Base-by-base conservation (phyloP, 2,888 invertebrate genomes). In the Lepetodrilus schrolli region DNA sequence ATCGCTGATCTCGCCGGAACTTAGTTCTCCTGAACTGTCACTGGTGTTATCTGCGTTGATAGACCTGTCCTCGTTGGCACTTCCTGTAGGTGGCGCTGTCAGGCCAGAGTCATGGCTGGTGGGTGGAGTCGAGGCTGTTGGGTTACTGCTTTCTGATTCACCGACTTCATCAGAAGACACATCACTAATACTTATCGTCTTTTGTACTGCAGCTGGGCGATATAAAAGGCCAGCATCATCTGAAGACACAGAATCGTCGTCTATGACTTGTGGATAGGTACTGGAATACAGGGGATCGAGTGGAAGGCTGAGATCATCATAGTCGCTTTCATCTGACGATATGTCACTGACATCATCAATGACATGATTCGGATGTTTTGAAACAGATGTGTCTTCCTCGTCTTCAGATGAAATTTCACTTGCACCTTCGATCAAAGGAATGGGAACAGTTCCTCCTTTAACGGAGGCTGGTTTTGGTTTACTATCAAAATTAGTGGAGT, bases 361-460 rank as follows among this genome's bases (percentile, higher is more conserved):
- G n/a, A 58, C 58, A 26, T 58, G 26, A 17, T 17, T 48, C 21
- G 58, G 17, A 58, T 58, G 13, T 17, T 10, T 58, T 30, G 26
- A 34, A 4, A 58, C 58, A 58, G 34, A 17, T 1, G 26, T 17
- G 1, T 58, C 58, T 13, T 58, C 58, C 17, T 58, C 58, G 7
- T n/a, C n/a, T n/a, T 58, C 58, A 17, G 58, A 58, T 4, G 58
- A 58, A 17, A 58, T 58, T 30, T 58, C 58, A 58, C 58, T 58
- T 30, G 30, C 58, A 58, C 58, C 58, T 21, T 58, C 58, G 5
- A 72, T 17, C 4, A 13, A 43, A 50, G 23, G n/a, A n/a, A n/a
- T n/a, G n/a, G n/a, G n/a, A n/a, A n/a, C n/a, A n/a, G n/a, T n/a
- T n/a, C n/a, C n/a, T n/a, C n/a, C n/a, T n/a, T n/a, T n/a, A n/a